Evolutionary conservation across 2,113 vertebrate species (phyloP).

Genomic region (Atractosteus spatula): DNA sequence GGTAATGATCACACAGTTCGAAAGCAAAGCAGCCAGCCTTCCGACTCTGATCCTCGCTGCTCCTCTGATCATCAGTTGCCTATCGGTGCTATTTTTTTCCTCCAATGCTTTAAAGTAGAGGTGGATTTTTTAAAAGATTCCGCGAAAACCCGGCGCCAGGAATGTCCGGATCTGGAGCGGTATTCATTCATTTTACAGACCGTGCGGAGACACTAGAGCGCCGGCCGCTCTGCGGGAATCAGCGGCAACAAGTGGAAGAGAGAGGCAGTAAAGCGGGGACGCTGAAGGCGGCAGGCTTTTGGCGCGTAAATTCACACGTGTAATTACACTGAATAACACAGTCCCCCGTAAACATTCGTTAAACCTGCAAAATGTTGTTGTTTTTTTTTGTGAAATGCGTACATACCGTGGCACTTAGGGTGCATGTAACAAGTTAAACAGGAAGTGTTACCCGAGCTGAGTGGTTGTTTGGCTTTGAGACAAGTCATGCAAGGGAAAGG

Average conservation of each 20-base stretch:
- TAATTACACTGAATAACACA: too few species aligned
- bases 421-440: too few species aligned
- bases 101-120: slow-evolving; percentile 48
- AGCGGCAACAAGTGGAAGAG: slow-evolving; percentile 1
- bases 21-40: slow-evolving; percentile 35
- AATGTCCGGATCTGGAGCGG: slow-evolving; percentile 22
- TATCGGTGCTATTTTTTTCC: slow-evolving; percentile 40
- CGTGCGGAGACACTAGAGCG: slow-evolving; percentile 21
- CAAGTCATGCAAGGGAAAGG: too few species aligned
- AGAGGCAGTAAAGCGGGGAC: not conserved
- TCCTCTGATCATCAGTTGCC: slow-evolving; percentile 53
- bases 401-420: too few species aligned
- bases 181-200: slow-evolving; percentile 25
- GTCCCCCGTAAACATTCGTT: too few species aligned
- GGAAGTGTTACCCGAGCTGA: too few species aligned
- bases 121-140: slow-evolving; percentile 52
- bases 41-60: slow-evolving; percentile 40
- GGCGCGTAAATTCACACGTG: too few species aligned
- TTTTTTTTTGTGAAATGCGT: too few species aligned
- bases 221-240: not conserved
- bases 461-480: too few species aligned
- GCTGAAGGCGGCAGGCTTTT: too few species aligned
- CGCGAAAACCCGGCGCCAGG: slow-evolving; percentile 46
- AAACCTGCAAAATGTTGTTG: too few species aligned
- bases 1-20: slow-evolving; percentile 52